Conservation (phyloP, 2,797 vertebrate genomes). For the Notamacropus eugenii region DNA sequence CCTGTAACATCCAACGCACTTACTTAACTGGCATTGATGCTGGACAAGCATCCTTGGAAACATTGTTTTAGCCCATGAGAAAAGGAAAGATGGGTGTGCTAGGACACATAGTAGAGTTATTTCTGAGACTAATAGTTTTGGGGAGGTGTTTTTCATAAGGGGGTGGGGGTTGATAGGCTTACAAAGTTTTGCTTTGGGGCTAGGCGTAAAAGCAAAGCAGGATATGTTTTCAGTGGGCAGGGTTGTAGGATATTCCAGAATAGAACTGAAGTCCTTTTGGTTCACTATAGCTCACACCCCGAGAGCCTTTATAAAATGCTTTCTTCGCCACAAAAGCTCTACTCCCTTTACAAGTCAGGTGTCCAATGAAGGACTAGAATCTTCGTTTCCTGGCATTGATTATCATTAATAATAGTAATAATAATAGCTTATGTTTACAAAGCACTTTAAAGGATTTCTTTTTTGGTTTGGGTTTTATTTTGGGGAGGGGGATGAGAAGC, state of each 20-base stretch:
- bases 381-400: not conserved
- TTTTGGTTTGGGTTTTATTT: no score
- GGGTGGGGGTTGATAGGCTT: not conserved
- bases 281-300: not conserved
- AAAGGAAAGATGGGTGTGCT: not conserved
- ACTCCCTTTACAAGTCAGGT: no score
- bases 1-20: not conserved
- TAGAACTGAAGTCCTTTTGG: not conserved
- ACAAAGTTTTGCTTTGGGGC: not conserved
- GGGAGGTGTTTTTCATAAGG: no score
- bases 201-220: not conserved
- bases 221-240: not conserved
- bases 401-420: not conserved
- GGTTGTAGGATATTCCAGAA: not conserved
- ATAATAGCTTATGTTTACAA: not conserved
- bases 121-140: conserved; percentile 16
- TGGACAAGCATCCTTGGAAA: not conserved
- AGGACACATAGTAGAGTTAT: not conserved
- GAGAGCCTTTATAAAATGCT: not conserved
- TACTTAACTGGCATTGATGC: not conserved
- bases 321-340: not conserved
- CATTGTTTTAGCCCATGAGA: not conserved
- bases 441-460: not conserved
- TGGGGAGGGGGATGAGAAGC: no score
- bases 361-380: not conserved